Base-by-base conservation (phyloP, 2,113 vertebrate species). In the Sceloporus tristichus region DNA sequence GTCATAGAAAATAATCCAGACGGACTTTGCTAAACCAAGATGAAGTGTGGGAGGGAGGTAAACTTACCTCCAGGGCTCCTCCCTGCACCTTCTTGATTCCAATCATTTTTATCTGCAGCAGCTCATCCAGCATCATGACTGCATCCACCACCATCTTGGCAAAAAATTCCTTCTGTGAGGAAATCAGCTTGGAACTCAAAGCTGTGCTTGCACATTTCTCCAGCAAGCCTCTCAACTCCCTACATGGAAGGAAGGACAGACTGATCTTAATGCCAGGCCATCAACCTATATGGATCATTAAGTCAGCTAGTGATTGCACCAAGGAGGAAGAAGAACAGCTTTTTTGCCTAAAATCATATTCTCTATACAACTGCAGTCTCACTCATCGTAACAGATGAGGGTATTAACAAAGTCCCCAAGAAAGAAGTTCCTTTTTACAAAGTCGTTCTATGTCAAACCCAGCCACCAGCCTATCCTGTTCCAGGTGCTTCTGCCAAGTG, bases 61-160 rank as follows among this genome's bases (percentile, higher is more conserved):
- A 3, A 89, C 97, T 94, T 54, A 99, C 99, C 97, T 99, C 99
- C 2, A 99, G 94, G 54, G 96, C 99, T 56, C 99, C 99, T 87
- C 99, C 99, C 87, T 99, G 99, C 40, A 99, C 98, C 93, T 99
- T 99, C 97, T 99, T 99, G 88, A 99, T 98, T 40, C 99, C 99
- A 1, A 99, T 99, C 98, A 99, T 99, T 93, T 99, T 99, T 91
- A 99, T 97, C 65, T 98, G 98, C 92, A 99, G 92, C 94, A 99
- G 94, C 8, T 98, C 98, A 0, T 99, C 98, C 21, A 99, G 94
- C 96, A 98, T 97, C 97, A 97, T 97, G 89, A 99, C 99, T 0
- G 99, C 99, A 0, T 99, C 98, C n/a, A 99, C 98, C 40, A 99
- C 99, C 98, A 99, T 98, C 92, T 96, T 97, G 86, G 98, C 98